Evolutionary conservation across 2,888 invertebrate genomes (phyloP), one percentile per base, ranked within the genome.

Genomic region (Macrophya alboannulata): DNA sequence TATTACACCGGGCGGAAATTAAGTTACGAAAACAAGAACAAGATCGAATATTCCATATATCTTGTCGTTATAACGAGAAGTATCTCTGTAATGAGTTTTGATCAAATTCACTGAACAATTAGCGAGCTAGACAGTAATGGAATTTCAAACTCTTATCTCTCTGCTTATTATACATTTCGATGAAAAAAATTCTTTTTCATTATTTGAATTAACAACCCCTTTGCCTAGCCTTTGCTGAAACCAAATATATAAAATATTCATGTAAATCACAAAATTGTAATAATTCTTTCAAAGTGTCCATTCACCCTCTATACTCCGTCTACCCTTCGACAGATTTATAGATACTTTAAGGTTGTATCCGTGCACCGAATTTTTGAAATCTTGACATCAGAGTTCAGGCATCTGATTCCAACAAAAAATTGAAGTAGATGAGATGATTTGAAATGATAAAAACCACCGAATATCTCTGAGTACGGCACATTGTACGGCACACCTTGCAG

Each of bases 1-100:
- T 68, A n/a, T n/a, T n/a, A n/a, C 37, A 68, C 5, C 68, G 37
- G 17, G 68, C 15, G 68, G 37, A 68, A 68, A 68, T 68, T 68
- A 37, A 68, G 17, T 68, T 37, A 68, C 17, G 68, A 68, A 68
- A 68, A 68, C 68, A 37, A 37, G 21, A 68, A 68, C 68, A 37
- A 37, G 21, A 62, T 62, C 12, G 62, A 62, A 62, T 62, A 25
- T 62, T 62, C 21, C 62, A 9, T 62, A 62, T 31, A 21, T 25
- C 25, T 21, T 68, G 15, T 68, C 68, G 37, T 68, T 68, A 37
- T 37, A 31, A 37, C 4, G 10, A 62, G 62, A 25, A 21, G 62
- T 8, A 37, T 68, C 15, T 37, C 25, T 68, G 37, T 37, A 31
- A 68, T 37, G 37, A 68, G 37, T 12, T 17, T 37, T 31, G 31